Conservation (phyloP, 2,113 vertebrate genomes). For the Crotophaga sulcirostris region DNA sequence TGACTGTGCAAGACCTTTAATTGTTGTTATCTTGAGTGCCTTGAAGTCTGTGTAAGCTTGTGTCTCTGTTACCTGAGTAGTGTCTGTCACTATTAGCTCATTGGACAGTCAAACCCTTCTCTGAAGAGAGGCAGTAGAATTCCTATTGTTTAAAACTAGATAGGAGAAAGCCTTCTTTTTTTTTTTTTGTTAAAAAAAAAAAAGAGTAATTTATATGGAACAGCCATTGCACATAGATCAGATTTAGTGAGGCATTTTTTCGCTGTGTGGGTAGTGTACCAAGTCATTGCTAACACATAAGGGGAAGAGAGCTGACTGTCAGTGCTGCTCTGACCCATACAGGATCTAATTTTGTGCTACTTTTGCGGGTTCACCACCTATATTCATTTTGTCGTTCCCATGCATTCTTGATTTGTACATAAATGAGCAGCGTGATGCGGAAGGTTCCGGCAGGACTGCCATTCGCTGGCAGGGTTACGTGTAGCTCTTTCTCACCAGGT, state of each 20-base stretch:
- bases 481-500: neutral
- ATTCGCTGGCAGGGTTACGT: neutral
- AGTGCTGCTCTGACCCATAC: neutral
- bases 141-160: neutral
- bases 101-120: neutral
- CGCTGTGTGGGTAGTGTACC: neutral
- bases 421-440: neutral
- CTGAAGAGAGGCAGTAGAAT: neutral
- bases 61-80: neutral
- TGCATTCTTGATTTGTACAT: neutral
- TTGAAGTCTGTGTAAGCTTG: neutral
- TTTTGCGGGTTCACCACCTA: neutral
- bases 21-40: neutral
- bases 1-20: neutral
- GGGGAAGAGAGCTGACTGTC: neutral
- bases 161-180: neutral
- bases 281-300: fast-evolving
- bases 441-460: neutral
- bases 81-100: neutral
- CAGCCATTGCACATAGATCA: neutral
- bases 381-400: neutral
- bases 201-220: neutral
- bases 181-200: neutral
- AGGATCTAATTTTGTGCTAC: constrained; percentile 11
- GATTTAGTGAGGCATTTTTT: neutral